phyloP scores from a whole-genome alignment of 2,797 vertebrate genomes.

The Microtus agrestis region DNA sequence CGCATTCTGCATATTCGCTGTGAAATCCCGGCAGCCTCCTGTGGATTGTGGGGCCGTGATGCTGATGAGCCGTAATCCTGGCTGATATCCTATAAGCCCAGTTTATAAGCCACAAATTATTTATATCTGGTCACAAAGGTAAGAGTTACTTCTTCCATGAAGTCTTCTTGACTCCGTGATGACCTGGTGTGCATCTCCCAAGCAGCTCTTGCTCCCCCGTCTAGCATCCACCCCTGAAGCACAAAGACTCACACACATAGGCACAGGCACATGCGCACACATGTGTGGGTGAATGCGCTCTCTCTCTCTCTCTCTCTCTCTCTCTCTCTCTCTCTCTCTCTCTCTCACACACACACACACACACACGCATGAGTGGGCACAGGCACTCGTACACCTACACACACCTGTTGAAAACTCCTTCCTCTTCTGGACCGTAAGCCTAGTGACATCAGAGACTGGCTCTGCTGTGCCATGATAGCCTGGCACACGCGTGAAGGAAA shows the following conservation, averaged over 20 bases:
- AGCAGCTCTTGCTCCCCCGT: not conserved
- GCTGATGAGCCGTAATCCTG: not conserved
- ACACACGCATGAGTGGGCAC: not conserved
- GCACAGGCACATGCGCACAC: no score
- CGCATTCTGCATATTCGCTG: not conserved
- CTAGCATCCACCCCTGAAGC: not conserved
- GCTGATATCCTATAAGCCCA: not conserved
- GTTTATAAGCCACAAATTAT: not conserved
- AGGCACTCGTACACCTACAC: not conserved
- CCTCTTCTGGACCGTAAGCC: not conserved
- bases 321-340: no score
- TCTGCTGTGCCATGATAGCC: not conserved
- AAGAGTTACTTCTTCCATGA: not conserved
- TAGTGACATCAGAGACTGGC: not conserved
- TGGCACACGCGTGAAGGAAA: not conserved
- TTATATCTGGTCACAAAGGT: not conserved
- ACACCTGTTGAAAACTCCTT: accelerated
- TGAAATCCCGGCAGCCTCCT: not conserved
- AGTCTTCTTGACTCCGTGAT: not conserved
- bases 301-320: not conserved
- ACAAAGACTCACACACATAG: not conserved
- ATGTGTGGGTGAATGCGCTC: not conserved
- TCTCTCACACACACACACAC: not conserved
- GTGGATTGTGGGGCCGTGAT: not conserved
- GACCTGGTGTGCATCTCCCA: not conserved